phyloP scores from a whole-genome alignment of 2,113 vertebrate genomes.

The Petaurus breviceps region DNA sequence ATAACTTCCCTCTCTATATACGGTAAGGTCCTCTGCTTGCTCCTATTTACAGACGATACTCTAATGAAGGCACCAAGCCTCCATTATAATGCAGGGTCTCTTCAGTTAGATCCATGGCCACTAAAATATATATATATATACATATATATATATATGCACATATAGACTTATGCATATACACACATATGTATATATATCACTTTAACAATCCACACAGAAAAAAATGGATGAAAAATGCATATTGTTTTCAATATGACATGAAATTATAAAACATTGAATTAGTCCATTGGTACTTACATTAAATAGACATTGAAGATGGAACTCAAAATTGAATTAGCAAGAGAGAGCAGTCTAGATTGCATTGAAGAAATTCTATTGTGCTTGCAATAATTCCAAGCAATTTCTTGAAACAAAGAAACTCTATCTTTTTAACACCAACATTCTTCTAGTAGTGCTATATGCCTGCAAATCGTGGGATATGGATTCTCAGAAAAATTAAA shows the following conservation, averaged over 20 bases:
- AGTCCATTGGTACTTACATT: neutral
- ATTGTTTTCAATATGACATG: neutral
- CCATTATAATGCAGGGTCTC: neutral
- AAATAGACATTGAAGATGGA: neutral
- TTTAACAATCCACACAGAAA: neutral
- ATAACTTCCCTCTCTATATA: neutral
- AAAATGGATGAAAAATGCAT: neutral
- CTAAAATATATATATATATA: neutral
- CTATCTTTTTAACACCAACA: neutral
- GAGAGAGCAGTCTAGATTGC: neutral
- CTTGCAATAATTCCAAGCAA: neutral
- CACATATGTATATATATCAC: neutral
- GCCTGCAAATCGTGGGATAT: neutral
- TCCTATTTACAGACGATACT: neutral
- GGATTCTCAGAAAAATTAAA: neutral
- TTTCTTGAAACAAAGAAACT: neutral
- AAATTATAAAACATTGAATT: neutral
- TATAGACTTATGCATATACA: too few species aligned
- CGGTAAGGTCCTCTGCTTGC: neutral
- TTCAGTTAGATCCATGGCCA: neutral
- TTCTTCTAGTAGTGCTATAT: neutral
- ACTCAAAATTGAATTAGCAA: neutral
- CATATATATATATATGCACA: too few species aligned
- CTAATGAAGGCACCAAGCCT: neutral
- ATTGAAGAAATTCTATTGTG: neutral